Conservation (phyloP, 2,113 vertebrate species). For the Gallinago media region DNA sequence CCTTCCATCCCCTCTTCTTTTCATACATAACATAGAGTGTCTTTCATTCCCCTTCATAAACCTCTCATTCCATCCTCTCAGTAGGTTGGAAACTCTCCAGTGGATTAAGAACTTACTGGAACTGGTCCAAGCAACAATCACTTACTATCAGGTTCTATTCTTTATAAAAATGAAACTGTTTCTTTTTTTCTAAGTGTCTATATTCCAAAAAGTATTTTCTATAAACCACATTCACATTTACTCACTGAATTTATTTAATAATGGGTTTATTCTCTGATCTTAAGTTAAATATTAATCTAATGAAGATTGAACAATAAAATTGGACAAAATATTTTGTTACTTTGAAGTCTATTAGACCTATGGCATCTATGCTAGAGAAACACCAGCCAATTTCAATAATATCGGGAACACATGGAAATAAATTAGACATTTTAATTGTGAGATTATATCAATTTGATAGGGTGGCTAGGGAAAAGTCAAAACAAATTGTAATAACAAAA, state of each 20-base stretch:
- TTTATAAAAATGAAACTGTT: not conserved
- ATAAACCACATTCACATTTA: not conserved
- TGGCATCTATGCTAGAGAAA: not conserved
- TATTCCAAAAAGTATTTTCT: slow-evolving; percentile 21
- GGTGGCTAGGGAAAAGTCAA: not conserved
- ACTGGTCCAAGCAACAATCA: not conserved
- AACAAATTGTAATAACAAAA: slow-evolving; percentile 62
- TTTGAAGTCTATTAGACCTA: slow-evolving; percentile 11
- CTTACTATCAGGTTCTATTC: not conserved
- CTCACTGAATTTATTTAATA: not conserved
- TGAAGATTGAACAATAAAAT: slow-evolving; percentile 52
- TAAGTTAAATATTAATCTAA: slow-evolving; percentile 15
- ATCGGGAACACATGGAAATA: slow-evolving; percentile 21
- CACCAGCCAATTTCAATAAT: slow-evolving; percentile 16
- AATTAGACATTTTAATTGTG: slow-evolving; percentile 68
- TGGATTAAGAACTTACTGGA: not conserved
- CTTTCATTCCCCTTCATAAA: not conserved
- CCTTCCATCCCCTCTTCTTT: not conserved
- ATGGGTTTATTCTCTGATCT: not conserved
- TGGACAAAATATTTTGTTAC: slow-evolving; percentile 21
- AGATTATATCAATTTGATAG: slow-evolving; percentile 41
- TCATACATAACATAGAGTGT: not conserved
- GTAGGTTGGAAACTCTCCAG: not conserved
- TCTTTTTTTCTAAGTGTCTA: not conserved
- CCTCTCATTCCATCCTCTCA: not conserved